Conservation (phyloP, 2,797 vertebrate genomes). For the Threskiornis aethiopicus region DNA sequence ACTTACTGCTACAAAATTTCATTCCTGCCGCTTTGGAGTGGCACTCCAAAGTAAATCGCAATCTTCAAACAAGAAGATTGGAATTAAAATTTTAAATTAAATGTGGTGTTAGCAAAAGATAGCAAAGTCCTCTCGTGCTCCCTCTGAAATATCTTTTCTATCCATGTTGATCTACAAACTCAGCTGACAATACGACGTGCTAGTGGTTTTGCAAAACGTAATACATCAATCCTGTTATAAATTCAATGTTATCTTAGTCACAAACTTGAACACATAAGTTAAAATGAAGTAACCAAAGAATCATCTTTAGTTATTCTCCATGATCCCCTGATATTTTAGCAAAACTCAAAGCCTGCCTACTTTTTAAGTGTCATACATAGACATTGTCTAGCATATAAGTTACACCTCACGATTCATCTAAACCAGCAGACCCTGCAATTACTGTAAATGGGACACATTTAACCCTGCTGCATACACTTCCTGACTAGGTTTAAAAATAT, state of each 20-base stretch:
- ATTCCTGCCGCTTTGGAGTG: not conserved
- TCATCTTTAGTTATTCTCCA: not conserved
- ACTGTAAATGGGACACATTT: not conserved
- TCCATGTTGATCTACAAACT: not conserved
- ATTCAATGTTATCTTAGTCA: not conserved
- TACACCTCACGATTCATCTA: not conserved
- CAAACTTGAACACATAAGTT: not conserved
- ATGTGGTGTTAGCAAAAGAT: not conserved
- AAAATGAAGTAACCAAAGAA: not conserved
- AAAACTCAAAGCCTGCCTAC: not conserved
- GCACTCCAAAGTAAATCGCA: not conserved
- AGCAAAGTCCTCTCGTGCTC: not conserved
- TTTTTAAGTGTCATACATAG: not conserved
- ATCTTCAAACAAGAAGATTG: not conserved
- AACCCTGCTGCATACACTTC: not conserved
- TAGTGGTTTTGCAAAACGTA: not conserved
- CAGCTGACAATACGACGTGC: not conserved
- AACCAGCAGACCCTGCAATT: not conserved
- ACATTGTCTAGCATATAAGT: not conserved
- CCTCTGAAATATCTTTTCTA: not conserved
- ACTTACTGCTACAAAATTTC: not conserved
- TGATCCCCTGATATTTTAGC: not conserved
- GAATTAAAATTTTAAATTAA: not conserved
- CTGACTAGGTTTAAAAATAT: not conserved
- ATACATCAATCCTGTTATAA: not conserved